Percentiles rank a stretch among this genome's conserved stretches.
Evolutionary conservation across 2,797 vertebrate genomes (phyloP).

Genomic region (Manis javanica): DNA sequence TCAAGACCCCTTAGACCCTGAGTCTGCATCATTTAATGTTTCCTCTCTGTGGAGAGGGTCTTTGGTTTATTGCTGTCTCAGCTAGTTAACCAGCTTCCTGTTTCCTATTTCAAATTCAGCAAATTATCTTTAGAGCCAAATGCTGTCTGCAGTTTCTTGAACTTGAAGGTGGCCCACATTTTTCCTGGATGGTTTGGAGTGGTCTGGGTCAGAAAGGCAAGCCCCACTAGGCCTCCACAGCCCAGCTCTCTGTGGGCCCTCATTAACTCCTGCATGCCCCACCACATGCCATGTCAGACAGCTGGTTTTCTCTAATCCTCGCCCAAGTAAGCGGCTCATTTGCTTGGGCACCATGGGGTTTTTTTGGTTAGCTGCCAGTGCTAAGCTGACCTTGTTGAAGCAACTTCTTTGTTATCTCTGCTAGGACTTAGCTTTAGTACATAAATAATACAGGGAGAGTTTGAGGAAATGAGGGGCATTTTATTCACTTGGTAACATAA

Average conservation of each 20-base stretch:
- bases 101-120: constrained; percentile 13
- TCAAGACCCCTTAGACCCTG: not conserved
- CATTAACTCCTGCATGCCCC: not conserved
- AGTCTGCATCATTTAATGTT: not conserved
- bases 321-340: not conserved
- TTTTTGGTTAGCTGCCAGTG: not conserved
- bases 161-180: not conserved
- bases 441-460: not conserved
- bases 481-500: not conserved
- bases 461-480: not conserved
- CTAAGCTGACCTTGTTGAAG: not conserved
- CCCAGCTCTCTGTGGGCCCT: not conserved
- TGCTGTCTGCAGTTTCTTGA: not conserved
- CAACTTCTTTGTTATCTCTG: not conserved
- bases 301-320: not conserved
- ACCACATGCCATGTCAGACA: rapidly evolving
- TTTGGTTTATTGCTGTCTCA: not conserved
- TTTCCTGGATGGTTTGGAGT: not conserved
- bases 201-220: not conserved
- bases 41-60: not conserved
- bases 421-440: not conserved
- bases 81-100: not conserved
- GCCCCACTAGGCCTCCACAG: too few relatives aligned
- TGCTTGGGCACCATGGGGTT: not conserved
- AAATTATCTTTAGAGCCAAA: constrained; percentile 45